phyloP scores from a whole-genome alignment of 2,113 vertebrate species.

The Ahaetulla prasina region DNA sequence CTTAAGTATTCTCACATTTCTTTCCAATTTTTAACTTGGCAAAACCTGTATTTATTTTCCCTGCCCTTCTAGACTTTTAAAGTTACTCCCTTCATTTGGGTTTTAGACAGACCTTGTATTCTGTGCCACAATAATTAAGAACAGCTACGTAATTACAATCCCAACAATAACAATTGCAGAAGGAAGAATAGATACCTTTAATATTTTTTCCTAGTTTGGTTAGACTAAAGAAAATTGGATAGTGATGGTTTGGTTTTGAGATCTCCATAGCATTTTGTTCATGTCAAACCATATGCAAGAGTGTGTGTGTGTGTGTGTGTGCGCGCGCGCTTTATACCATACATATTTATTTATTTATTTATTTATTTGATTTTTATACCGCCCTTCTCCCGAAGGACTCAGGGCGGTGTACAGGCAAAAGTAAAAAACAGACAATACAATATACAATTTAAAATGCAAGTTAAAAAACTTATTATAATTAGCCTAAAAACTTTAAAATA shows the following conservation, averaged over 20 bases:
- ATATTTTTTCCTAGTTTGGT: neutral
- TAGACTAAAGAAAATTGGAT: neutral
- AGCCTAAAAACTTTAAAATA: too few species aligned
- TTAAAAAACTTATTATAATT: too few species aligned
- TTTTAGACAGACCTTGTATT: slow-evolving; percentile 20
- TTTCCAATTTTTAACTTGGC: slow-evolving; percentile 30
- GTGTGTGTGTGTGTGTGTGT: neutral
- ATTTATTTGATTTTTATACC: too few species aligned
- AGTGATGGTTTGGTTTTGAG: neutral
- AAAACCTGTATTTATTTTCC: neutral
- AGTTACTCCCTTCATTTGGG: slow-evolving; percentile 3
- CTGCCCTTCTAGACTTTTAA: slow-evolving; percentile 11
- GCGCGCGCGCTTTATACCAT: neutral
- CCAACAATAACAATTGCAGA: slow-evolving; percentile 3
- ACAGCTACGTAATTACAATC: neutral
- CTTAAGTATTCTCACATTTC: slow-evolving; percentile 13
- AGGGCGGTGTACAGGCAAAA: too few species aligned
- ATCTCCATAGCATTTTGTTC: neutral
- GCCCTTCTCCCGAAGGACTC: too few species aligned
- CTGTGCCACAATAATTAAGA: slow-evolving; percentile 31
- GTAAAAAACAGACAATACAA: too few species aligned
- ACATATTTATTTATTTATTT: too few species aligned
- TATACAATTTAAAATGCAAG: too few species aligned
- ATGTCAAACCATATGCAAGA: neutral
- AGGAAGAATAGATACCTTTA: neutral